Percentiles rank a stretch among this genome's conserved stretches.
These are phyloP conservation scores for Fratercula arctica DNA, from an alignment of 2,797 vertebrate species.

Conservation along the genomic window DNA sequence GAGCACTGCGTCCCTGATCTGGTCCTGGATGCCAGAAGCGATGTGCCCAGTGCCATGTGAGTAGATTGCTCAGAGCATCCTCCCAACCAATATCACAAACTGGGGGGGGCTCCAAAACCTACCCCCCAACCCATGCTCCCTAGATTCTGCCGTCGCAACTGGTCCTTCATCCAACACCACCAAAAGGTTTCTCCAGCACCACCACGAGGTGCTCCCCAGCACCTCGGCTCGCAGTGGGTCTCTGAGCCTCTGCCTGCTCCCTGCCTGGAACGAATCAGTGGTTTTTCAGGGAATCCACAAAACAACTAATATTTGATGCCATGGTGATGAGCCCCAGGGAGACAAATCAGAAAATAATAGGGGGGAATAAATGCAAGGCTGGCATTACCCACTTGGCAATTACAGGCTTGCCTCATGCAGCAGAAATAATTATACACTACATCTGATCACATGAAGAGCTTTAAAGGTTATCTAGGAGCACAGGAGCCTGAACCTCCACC, in stretches of 20 bases:
- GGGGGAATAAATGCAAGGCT: not conserved
- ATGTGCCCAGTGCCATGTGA: slow-evolving; percentile 89
- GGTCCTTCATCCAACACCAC: not conserved
- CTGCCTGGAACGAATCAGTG: not conserved
- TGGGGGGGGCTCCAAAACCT: not conserved
- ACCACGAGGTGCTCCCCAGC: not conserved
- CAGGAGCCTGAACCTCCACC: not conserved
- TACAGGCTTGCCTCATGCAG: not conserved
- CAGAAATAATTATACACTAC: not conserved
- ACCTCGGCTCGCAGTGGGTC: fast-evolving
- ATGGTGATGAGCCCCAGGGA: not conserved
- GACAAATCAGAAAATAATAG: slow-evolving; percentile 1
- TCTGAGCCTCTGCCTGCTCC: not conserved
- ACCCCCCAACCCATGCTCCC: fast-evolving
- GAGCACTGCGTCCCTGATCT: slow-evolving; percentile 94
- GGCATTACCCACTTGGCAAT: slow-evolving; percentile 2
- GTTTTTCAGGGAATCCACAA: not conserved
- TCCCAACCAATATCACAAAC: not conserved
- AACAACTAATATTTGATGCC: not conserved
- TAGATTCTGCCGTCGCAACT: fast-evolving
- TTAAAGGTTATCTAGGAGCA: not conserved
- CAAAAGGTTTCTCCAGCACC: not conserved
- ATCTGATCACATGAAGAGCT: not conserved
- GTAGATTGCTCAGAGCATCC: not conserved
- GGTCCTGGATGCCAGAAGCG: slow-evolving; percentile 86